Conservation (phyloP, 2,888 invertebrate genomes). For the Ichneumon xanthorius region DNA sequence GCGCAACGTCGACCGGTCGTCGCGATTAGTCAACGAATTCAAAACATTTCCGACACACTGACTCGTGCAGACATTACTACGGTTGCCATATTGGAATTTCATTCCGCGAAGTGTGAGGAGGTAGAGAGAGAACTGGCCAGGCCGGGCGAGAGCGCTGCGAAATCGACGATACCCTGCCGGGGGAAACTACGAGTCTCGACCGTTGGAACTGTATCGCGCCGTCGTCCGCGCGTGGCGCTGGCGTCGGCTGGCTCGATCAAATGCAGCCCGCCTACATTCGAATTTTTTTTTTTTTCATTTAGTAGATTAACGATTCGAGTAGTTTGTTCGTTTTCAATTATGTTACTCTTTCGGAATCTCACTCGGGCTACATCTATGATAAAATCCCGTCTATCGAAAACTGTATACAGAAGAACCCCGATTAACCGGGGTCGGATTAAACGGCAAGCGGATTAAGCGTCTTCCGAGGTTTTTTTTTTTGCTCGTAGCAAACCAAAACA, state of each 20-base stretch:
- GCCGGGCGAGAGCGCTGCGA: conserved; percentile 63
- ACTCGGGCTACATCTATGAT: no score
- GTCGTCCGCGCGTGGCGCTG: conserved; percentile 5
- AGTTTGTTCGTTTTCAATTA: no score
- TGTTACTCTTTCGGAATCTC: no score
- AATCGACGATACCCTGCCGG: conserved; percentile 52
- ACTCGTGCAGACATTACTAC: conserved; percentile 74
- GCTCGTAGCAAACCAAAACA: no score
- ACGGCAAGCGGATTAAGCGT: no score
- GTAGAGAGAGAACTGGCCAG: conserved; percentile 66
- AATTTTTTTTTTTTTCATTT: background rate
- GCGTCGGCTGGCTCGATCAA: conserved; percentile 4
- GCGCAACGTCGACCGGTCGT: conserved; percentile 79
- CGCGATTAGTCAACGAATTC: conserved; percentile 74
- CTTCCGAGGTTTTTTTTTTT: no score
- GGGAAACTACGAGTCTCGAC: conserved; percentile 1
- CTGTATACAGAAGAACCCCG: no score
- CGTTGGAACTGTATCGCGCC: background rate
- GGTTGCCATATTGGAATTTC: conserved; percentile 75
- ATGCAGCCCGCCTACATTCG: background rate
- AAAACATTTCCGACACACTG: conserved; percentile 75
- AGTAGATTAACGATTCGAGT: no score
- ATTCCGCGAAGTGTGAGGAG: conserved; percentile 69
- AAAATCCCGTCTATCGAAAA: no score
- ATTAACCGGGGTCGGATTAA: no score